These are phyloP conservation scores for Polyommatus iphigenia DNA, from an alignment of 2,888 invertebrate genomes.

Conservation along the genomic window DNA sequence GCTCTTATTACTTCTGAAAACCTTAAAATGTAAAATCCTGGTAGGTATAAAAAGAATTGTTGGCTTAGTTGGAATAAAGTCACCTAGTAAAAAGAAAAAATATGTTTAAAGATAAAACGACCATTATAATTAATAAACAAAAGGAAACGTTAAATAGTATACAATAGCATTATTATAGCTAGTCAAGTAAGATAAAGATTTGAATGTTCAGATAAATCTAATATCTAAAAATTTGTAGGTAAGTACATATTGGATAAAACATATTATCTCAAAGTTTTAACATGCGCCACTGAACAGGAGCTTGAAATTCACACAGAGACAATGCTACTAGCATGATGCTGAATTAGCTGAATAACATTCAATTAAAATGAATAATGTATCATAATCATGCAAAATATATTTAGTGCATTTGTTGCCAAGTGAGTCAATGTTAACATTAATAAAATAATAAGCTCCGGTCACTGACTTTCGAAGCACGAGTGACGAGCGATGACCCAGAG, in stretches of 20 bases:
- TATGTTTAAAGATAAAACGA: not conserved
- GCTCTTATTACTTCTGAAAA: constrained; percentile 59
- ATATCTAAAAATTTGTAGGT: too few relatives aligned
- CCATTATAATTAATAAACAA: not conserved
- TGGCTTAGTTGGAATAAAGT: not conserved
- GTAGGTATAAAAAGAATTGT: constrained; percentile 50
- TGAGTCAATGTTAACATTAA: constrained; percentile 26
- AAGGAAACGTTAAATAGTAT: not conserved
- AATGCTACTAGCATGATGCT: not conserved
- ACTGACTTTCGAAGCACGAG: constrained; percentile 54
- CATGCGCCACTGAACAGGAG: not conserved
- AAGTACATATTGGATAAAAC: too few relatives aligned
- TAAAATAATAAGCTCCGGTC: constrained; percentile 22
- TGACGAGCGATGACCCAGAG: constrained; percentile 72
- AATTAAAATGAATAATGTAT: not conserved
- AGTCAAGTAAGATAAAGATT: not conserved
- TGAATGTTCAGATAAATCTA: too few relatives aligned
- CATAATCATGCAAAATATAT: constrained; percentile 32
- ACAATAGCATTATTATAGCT: not conserved
- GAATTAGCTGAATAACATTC: not conserved
- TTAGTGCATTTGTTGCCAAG: not conserved
- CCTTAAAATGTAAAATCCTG: constrained; percentile 75
- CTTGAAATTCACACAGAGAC: not conserved
- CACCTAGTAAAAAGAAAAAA: too few relatives aligned
- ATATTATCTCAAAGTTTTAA: not conserved